Evolutionary conservation across 2,888 invertebrate genomes (phyloP).

Genomic region (Hypsopygia costalis): DNA sequence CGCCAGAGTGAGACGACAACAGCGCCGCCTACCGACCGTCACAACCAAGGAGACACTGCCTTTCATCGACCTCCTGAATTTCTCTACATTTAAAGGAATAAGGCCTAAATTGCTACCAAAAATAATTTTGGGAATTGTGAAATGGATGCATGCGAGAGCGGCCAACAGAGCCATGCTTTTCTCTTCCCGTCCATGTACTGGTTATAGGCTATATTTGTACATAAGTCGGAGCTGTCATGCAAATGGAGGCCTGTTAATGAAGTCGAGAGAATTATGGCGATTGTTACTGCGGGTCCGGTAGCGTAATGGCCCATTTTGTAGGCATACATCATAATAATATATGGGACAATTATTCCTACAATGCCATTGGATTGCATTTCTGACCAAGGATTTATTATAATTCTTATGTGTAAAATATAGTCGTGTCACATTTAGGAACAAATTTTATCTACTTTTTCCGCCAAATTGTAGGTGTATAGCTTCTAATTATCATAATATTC

Average conservation of each 20-base stretch:
- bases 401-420: constrained; percentile 8
- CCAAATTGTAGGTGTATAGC: no score
- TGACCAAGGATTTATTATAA: constrained; percentile 41
- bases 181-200: constrained; percentile 38
- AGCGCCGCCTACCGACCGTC: constrained; percentile 57
- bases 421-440: no score
- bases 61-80: constrained; percentile 21
- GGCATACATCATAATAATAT: constrained; percentile 73
- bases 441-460: no score
- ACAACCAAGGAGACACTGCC: constrained; percentile 31
- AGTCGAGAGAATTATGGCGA: constrained; percentile 77
- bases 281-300: constrained; percentile 71
- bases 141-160: constrained; percentile 31
- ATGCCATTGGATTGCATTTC: constrained; percentile 55
- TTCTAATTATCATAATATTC: no score
- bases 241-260: constrained; percentile 80
- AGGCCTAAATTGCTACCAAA: constrained; percentile 32
- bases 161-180: constrained; percentile 47
- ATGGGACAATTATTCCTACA: constrained; percentile 65
- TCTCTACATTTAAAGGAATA: constrained; percentile 28
- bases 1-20: constrained; percentile 54
- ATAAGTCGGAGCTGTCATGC: constrained; percentile 69
- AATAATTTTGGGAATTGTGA: constrained; percentile 6
- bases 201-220: constrained; percentile 57
- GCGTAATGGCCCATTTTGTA: constrained; percentile 73